Evolutionary conservation across 2,888 invertebrate species (phyloP), one percentile per base, ranked within the genome.

Genomic region (Synanthedon formicaeformis): DNA sequence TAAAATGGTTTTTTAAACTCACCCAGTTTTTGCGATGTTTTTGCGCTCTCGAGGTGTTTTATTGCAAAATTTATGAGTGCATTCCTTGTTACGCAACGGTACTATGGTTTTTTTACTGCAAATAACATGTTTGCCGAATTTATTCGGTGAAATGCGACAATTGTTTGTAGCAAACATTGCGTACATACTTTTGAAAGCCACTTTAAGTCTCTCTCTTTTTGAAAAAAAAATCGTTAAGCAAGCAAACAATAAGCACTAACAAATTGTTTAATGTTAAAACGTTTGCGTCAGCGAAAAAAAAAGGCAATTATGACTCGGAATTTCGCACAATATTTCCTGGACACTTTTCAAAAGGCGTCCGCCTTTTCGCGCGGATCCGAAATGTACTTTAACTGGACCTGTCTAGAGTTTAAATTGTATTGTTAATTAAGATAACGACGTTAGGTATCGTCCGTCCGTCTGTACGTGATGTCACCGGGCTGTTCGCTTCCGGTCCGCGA

Each of bases 41-140:
- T 81, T 77, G 67, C 65, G 53, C 57, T 55, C 57, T 62, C 65
- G 65, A 66, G 67, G 63, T 65, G 70, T 78, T 77, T 75, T 77
- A 73, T 72, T 74, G 65, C 65, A 62, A 66, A 73, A 73, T 75
- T 78, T 80, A 79, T 68, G 71, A 62, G 60, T 60, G 65, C 66
- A 63, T 73, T 73, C 67, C 63, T 60, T 60, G 64, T 75, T 77
- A 69, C 59, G 75, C 77, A 81, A 81, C 79, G 81, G 81, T 77
- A 75, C 75, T 34, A 34, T 34, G 23, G 64, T 62, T 55, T 56
- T 57, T 55, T 59, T 68, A 63, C 70, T 79, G 81, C 34, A 74
- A 72, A 62, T 61, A 63, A 62, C 64, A 58, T 59, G 52, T 60
- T 67, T 67, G 45, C 45, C 45, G 14, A 45, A 13, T 13, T 45